Evolutionary conservation across 2,888 invertebrate genomes (phyloP).

Genomic region (Aricia artaxerxes): DNA sequence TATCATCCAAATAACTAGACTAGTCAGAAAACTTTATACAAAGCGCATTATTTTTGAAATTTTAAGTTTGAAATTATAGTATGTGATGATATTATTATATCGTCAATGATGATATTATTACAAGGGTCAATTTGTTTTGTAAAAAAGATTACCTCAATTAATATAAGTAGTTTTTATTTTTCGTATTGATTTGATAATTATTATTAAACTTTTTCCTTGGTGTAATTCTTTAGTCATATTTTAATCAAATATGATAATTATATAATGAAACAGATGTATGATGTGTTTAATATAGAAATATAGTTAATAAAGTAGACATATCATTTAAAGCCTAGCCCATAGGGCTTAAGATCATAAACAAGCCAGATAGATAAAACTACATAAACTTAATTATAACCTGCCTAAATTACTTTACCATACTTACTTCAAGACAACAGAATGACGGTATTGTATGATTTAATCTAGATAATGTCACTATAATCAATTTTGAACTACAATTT

Average conservation of each 20-base stretch:
- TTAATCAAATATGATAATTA: not conserved
- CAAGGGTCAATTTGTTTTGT: not conserved
- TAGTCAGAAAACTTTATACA: too few species aligned
- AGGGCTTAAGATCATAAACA: not conserved
- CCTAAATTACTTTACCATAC: not conserved
- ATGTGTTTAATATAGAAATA: not conserved
- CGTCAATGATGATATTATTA: not conserved
- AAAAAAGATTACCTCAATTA: not conserved
- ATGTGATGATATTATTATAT: not conserved
- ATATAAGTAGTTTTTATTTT: not conserved
- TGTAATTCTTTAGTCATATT: not conserved
- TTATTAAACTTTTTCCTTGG: not conserved
- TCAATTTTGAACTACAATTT: slow-evolving; percentile 21
- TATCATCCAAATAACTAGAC: not conserved
- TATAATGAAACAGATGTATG: not conserved
- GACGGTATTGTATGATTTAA: slow-evolving; percentile 7
- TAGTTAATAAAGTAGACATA: not conserved
- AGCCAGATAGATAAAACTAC: too few species aligned
- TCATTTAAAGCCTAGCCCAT: too few species aligned
- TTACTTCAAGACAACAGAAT: not conserved
- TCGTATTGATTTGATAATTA: not conserved
- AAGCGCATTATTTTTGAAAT: too few species aligned
- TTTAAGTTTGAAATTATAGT: not conserved
- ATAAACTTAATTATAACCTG: not conserved
- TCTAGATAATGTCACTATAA: slow-evolving; percentile 17